phyloP scores from a whole-genome alignment of 2,797 vertebrate species.

The Halcyon smyrnensis region DNA sequence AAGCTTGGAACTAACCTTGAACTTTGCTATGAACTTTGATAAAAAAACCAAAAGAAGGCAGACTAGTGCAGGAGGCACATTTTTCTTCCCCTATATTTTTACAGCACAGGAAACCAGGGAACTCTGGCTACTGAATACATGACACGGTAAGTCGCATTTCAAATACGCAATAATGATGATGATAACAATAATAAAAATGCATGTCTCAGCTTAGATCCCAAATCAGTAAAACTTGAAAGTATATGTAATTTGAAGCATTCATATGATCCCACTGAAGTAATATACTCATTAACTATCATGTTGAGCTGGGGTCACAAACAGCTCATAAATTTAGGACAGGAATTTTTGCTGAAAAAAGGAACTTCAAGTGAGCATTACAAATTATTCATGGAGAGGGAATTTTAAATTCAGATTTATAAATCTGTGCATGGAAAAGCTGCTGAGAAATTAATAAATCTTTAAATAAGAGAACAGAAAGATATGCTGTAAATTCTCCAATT shows the following conservation, averaged over 20 bases:
- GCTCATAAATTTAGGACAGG: neutral
- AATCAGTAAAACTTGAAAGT: neutral
- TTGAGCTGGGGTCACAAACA: neutral
- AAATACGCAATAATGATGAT: neutral
- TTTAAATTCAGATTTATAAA: conserved; percentile 21
- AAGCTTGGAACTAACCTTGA: neutral
- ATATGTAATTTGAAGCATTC: neutral
- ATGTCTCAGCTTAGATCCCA: neutral
- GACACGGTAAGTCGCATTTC: neutral
- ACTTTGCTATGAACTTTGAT: neutral
- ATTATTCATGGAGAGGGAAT: neutral
- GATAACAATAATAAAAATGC: neutral
- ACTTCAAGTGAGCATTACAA: neutral
- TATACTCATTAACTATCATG: neutral
- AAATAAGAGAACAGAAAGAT: neutral
- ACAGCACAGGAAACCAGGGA: neutral
- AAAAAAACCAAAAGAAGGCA: too few species aligned
- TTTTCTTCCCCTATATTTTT: neutral
- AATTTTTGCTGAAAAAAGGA: neutral
- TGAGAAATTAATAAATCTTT: neutral
- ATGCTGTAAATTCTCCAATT: neutral
- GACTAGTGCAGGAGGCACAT: neutral
- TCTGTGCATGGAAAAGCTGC: neutral
- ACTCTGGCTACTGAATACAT: neutral
- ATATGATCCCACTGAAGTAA: neutral